Percentiles rank a stretch among this genome's conserved stretches.
phyloP scores from a whole-genome alignment of 2,797 vertebrate genomes.

The Sebastes aleutianus region DNA sequence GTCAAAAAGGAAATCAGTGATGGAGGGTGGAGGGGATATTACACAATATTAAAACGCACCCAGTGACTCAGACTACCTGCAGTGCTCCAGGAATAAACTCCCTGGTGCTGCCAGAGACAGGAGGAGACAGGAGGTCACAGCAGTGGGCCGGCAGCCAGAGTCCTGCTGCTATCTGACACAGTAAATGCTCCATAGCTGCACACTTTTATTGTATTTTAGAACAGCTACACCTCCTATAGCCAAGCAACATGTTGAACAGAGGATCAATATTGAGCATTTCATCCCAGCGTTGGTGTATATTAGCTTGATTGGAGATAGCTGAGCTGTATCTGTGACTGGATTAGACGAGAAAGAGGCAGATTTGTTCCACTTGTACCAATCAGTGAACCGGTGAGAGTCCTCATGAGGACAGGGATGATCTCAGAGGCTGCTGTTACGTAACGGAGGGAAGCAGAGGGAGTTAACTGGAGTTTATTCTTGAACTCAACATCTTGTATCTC shows the following conservation, averaged over 20 bases:
- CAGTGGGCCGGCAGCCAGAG: not conserved
- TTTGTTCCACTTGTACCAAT: slow-evolving; percentile 46
- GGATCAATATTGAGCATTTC: not conserved
- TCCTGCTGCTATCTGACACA: not conserved
- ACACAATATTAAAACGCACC: not conserved
- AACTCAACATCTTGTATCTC: not conserved
- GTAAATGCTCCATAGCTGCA: not conserved
- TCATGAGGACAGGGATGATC: slow-evolving; percentile 57
- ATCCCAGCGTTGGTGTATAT: not conserved
- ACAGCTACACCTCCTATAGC: not conserved
- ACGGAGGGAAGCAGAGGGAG: slow-evolving; percentile 13
- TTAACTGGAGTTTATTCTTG: not conserved
- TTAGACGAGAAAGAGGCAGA: slow-evolving; percentile 20
- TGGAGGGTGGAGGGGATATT: not conserved
- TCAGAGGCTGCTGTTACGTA: slow-evolving; percentile 68
- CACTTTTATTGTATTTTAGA: not conserved
- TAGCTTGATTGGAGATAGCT: not conserved
- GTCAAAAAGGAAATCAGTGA: not conserved
- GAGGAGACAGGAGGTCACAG: not conserved
- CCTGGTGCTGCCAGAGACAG: not conserved
- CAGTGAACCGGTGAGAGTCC: slow-evolving; percentile 43
- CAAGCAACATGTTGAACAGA: not conserved
- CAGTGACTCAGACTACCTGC: slow-evolving; percentile 3
- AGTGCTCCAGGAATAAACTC: not conserved
- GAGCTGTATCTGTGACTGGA: slow-evolving; percentile 9